phyloP scores from a whole-genome alignment of 2,888 invertebrate genomes.

The Leptopilina syphax region DNA sequence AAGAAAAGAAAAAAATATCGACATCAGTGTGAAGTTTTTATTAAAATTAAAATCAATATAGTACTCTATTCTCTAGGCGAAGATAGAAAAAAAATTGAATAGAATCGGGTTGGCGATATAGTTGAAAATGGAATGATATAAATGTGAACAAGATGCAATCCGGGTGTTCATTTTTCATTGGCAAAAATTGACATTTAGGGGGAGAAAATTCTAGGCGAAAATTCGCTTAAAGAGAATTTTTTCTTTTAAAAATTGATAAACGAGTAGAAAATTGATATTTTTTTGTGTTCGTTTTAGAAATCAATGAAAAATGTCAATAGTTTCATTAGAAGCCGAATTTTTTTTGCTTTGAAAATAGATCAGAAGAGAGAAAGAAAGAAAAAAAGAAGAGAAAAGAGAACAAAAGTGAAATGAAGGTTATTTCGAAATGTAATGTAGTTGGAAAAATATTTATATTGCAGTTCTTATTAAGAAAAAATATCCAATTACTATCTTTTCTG shows the following conservation, averaged over 20 bases:
- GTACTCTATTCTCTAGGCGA: not conserved
- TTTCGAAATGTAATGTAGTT: too few species aligned
- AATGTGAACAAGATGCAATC: slow-evolving; percentile 6
- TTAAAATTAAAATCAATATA: not conserved
- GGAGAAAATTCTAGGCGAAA: not conserved
- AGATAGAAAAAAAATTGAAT: not conserved
- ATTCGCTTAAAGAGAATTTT: not conserved
- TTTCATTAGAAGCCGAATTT: not conserved
- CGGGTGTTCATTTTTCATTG: not conserved
- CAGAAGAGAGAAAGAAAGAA: too few species aligned
- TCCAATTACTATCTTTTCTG: not conserved
- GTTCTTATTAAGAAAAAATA: not conserved
- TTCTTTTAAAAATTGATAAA: not conserved
- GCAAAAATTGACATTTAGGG: not conserved
- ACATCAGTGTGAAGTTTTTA: not conserved
- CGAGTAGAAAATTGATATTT: not conserved
- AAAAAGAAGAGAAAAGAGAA: too few species aligned
- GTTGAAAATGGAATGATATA: slow-evolving; percentile 4
- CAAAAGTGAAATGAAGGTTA: too few species aligned
- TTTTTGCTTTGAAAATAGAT: not conserved
- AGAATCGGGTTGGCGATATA: not conserved
- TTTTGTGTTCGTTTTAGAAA: not conserved
- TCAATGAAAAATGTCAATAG: too few species aligned
- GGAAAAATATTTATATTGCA: too few species aligned
- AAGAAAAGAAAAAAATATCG: not conserved